Percentiles rank a stretch among this genome's conserved stretches.
Evolutionary conservation across 2,888 invertebrate species (phyloP).

Genomic region (Eucriotettix oculatus): DNA sequence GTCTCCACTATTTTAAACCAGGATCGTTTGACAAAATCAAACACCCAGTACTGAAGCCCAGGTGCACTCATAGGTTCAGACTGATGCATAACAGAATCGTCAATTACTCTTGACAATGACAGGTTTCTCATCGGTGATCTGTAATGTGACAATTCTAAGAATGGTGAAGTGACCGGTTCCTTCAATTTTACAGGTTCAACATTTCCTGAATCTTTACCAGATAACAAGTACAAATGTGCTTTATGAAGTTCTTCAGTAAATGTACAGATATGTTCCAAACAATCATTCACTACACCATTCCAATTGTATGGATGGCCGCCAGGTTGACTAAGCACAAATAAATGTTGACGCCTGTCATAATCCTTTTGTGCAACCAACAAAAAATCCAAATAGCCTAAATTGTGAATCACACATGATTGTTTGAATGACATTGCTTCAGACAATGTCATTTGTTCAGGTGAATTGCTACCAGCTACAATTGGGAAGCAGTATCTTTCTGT

Average conservation of each 20-base stretch:
- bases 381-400: conserved; percentile 60
- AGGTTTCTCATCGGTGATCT: not conserved
- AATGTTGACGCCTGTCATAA: conserved; percentile 36
- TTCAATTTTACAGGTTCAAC: not conserved
- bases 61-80: not conserved
- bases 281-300: conserved; percentile 51
- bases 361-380: conserved; percentile 47
- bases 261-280: conserved; percentile 41
- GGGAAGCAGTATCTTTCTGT: conserved; percentile 53
- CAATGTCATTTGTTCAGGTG: conserved; percentile 31
- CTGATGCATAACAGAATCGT: not conserved
- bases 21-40: not conserved
- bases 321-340: conserved; percentile 61
- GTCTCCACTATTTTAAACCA: not conserved
- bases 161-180: not conserved
- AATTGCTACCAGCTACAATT: conserved; percentile 26
- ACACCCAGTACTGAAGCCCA: not conserved
- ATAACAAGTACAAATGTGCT: not conserved
- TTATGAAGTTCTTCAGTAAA: conserved; percentile 28
- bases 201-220: not conserved
- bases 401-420: conserved; percentile 50
- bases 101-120: not conserved
- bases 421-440: conserved; percentile 40
- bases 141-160: not conserved
- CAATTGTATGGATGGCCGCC: conserved; percentile 81